These are phyloP conservation scores for Cygnus olor DNA, from an alignment of 2,797 vertebrate genomes.

Conservation along the genomic window DNA sequence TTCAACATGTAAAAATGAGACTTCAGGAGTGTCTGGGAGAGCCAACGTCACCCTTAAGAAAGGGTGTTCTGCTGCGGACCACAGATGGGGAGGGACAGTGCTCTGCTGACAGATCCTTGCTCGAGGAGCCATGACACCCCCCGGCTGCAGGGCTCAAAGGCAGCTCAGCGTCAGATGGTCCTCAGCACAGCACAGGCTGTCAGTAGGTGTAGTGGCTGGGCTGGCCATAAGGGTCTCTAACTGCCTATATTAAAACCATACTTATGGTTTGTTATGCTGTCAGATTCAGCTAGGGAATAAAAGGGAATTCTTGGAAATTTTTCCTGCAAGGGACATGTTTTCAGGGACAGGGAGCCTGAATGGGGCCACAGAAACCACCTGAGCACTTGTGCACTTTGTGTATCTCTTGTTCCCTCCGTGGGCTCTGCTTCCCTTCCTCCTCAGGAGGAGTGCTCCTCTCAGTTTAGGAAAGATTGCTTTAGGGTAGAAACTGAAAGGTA, in stretches of 20 bases:
- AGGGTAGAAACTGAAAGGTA: slow-evolving; percentile 16
- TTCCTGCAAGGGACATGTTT: background rate
- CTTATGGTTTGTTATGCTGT: accelerated
- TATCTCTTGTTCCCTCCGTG: background rate
- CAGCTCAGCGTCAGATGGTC: background rate
- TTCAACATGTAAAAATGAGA: background rate
- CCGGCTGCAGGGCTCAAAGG: background rate
- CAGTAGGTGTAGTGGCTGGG: background rate
- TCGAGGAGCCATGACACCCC: background rate
- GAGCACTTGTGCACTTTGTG: background rate
- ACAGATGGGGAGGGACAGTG: background rate
- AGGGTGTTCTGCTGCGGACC: accelerated
- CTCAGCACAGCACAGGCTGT: background rate
- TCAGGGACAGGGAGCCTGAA: background rate
- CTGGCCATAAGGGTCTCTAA: background rate
- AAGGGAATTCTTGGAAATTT: background rate
- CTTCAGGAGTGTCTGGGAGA: background rate
- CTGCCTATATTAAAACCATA: background rate
- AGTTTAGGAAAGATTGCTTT: background rate
- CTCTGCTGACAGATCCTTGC: background rate
- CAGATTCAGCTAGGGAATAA: background rate
- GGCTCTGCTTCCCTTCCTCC: background rate
- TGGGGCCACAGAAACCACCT: background rate
- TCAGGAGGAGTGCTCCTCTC: background rate
- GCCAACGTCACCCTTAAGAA: background rate